phyloP scores from a whole-genome alignment of 92 coral and sea anemone species.

The Porites cylindrica region DNA sequence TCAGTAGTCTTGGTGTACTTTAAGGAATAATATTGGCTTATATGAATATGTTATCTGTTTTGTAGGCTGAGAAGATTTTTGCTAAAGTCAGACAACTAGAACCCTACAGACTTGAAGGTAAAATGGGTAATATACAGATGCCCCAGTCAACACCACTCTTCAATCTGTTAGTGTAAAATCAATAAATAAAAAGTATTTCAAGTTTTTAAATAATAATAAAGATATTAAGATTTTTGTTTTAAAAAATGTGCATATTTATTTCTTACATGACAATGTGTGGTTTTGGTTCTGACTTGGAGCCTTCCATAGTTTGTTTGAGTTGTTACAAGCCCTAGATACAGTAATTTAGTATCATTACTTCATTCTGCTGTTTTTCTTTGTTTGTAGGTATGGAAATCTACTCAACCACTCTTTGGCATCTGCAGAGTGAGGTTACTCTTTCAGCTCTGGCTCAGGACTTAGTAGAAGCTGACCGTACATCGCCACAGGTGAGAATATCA shows the following conservation, averaged over 20 bases:
- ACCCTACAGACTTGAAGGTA: slow-evolving; percentile 93
- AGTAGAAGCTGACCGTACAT: slow-evolving; percentile 87
- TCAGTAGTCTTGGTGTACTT: not conserved
- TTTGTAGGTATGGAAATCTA: slow-evolving; percentile 95
- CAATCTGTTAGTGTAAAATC: too few species aligned
- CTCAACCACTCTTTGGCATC: slow-evolving; percentile 97
- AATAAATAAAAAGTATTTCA: too few species aligned
- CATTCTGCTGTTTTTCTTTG: not conserved
- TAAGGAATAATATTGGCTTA: not conserved
- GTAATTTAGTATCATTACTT: too few species aligned
- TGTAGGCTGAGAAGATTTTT: slow-evolving; percentile 95
- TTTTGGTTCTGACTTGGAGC: not conserved
- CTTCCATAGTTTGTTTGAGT: not conserved
- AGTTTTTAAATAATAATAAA: too few species aligned
- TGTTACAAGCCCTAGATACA: not conserved
- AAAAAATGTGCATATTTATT: not conserved
- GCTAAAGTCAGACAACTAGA: slow-evolving; percentile 88
- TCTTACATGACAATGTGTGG: not conserved
- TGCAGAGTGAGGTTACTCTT: slow-evolving; percentile 93
- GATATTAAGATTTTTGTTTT: not conserved
- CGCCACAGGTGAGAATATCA: slow-evolving; percentile 78
- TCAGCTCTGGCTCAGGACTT: slow-evolving; percentile 97
- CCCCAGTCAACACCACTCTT: not conserved
- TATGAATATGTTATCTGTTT: not conserved
- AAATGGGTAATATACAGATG: not conserved